Evolutionary conservation across 2,888 invertebrate genomes (phyloP).

Genomic region (Peribatodes rhomboidaria): DNA sequence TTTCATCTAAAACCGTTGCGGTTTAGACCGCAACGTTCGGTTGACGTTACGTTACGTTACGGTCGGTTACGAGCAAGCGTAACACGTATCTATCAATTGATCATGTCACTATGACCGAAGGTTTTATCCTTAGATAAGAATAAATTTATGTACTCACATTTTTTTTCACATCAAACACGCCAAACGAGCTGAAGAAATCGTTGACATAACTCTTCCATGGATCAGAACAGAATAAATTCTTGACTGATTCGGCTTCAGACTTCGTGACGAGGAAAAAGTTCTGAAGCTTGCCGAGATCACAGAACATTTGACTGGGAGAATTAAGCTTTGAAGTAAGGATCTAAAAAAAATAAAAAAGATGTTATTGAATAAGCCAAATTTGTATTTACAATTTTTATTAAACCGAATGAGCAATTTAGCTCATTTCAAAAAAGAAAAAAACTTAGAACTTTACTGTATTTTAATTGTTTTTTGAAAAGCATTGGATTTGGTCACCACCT

Average conservation of each 20-base stretch:
- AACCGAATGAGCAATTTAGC: background rate
- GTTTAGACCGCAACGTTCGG: too few relatives aligned
- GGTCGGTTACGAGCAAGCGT: too few relatives aligned
- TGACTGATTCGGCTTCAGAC: conserved; percentile 62
- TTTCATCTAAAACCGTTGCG: too few relatives aligned
- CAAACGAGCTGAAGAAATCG: conserved; percentile 74
- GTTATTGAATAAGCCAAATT: too few relatives aligned
- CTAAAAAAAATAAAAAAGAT: conserved; percentile 54
- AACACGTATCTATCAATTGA: too few relatives aligned
- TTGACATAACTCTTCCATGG: conserved; percentile 72
- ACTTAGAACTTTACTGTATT: too few relatives aligned
- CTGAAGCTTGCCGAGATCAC: conserved; percentile 69
- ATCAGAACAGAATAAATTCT: conserved; percentile 69
- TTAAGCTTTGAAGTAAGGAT: conserved; percentile 74
- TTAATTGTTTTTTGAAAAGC: too few relatives aligned
- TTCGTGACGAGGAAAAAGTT: conserved; percentile 68
- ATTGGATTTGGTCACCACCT: background rate
- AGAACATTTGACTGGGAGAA: conserved; percentile 74
- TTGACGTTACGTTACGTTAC: too few relatives aligned
- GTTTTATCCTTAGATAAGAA: background rate
- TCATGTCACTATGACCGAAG: too few relatives aligned
- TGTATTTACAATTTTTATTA: too few relatives aligned
- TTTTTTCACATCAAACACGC: conserved; percentile 72
- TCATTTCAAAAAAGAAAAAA: background rate
- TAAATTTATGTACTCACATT: conserved; percentile 66